phyloP scores from a whole-genome alignment of 2,797 vertebrate species.

The Heliangelus exortis region DNA sequence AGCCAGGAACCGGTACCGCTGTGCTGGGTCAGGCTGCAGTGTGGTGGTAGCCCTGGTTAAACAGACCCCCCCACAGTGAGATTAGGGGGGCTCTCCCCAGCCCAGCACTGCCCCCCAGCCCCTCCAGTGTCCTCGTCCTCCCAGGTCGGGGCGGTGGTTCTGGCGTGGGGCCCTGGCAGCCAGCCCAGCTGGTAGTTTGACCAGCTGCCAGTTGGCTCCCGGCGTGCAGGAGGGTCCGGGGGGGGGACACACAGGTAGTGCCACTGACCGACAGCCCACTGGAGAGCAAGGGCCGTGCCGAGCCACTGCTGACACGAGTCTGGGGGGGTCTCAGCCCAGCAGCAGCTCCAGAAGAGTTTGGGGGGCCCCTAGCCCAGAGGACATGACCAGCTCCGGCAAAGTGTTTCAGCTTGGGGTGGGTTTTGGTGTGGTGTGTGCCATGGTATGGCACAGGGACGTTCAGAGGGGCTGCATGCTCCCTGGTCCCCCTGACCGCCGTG shows the following conservation, averaged over 20 bases:
- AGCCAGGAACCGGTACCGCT: rapidly evolving
- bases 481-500: rapidly evolving
- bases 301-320: not conserved
- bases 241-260: not conserved
- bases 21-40: not conserved
- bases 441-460: rapidly evolving
- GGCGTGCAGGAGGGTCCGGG: slow-evolving; percentile 58
- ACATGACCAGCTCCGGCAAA: rapidly evolving
- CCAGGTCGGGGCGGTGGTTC: slow-evolving; percentile 56
- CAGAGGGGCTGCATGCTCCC: not conserved
- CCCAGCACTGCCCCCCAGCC: too few relatives aligned
- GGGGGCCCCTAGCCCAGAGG: not conserved
- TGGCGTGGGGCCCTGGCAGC: slow-evolving; percentile 81
- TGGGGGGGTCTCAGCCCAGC: not conserved
- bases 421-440: too few relatives aligned
- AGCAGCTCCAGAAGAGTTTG: rapidly evolving
- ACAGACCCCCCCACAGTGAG: rapidly evolving
- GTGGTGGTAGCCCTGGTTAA: not conserved
- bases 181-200: slow-evolving; percentile 86
- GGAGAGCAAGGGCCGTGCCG: not conserved
- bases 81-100: too few relatives aligned
- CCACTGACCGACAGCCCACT: not conserved
- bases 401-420: not conserved
- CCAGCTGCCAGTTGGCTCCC: slow-evolving; percentile 90
- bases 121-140: too few relatives aligned